phyloP scores from a whole-genome alignment of 1,140 invertebrate species.

The Colletes gigas region DNA sequence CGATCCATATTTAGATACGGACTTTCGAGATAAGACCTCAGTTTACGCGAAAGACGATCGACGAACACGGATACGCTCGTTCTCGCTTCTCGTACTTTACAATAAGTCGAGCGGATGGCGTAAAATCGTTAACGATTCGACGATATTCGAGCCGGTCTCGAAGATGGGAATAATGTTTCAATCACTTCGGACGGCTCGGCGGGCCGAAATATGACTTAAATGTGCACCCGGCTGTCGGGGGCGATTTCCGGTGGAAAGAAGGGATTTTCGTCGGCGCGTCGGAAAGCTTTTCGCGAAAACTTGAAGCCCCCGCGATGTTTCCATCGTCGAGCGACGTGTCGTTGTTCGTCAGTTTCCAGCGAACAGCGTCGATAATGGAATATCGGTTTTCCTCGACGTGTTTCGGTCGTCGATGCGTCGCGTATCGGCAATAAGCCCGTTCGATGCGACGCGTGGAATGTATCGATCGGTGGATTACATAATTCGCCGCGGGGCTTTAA shows the following conservation, averaged over 20 bases:
- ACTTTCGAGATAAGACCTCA: too few species aligned
- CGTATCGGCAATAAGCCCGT: conserved; percentile 21
- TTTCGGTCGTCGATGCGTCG: background rate
- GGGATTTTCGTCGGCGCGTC: background rate
- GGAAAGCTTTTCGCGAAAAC: background rate
- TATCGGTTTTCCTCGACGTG: conserved; percentile 22
- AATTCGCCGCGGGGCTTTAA: conserved; percentile 47
- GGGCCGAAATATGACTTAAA: background rate
- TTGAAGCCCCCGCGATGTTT: background rate
- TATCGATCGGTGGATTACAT: conserved; percentile 45
- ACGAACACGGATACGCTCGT: too few species aligned
- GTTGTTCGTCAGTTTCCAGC: background rate
- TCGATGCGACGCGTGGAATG: background rate
- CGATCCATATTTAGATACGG: too few species aligned
- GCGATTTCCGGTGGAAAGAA: background rate
- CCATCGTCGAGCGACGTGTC: background rate
- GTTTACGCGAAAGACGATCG: too few species aligned
- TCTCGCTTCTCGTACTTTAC: too few species aligned
- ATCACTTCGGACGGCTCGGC: background rate
- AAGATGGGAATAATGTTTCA: too few species aligned
- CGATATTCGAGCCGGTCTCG: too few species aligned
- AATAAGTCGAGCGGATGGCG: too few species aligned
- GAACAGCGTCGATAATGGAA: background rate
- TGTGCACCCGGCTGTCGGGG: background rate
- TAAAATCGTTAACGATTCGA: too few species aligned